Conservation (phyloP, 1,140 invertebrate species). For the Cotesia chilonis region DNA sequence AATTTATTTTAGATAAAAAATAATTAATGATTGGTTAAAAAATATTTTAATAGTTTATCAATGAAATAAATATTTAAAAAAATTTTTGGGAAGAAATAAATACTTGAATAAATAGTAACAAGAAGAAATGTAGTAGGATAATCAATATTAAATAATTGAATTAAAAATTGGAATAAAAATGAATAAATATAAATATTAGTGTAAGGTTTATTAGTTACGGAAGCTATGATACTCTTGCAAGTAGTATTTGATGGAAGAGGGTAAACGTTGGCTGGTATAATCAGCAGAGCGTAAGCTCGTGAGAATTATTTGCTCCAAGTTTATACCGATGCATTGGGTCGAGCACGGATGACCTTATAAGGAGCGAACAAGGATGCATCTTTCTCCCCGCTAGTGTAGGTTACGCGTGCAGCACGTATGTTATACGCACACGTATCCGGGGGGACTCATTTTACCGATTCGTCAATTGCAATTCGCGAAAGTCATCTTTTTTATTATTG, state of each 20-base stretch:
- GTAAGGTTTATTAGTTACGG: constrained; percentile 10
- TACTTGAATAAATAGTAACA: too few species aligned
- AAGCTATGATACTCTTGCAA: not conserved
- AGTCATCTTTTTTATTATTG: constrained; percentile 20
- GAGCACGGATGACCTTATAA: constrained; percentile 60
- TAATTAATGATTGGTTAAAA: too few species aligned
- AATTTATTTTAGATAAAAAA: too few species aligned
- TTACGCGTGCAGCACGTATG: constrained; percentile 53
- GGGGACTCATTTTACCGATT: constrained; percentile 43
- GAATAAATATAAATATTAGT: not conserved
- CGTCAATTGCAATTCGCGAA: constrained; percentile 34
- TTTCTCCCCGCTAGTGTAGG: constrained; percentile 52
- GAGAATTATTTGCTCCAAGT: constrained; percentile 53
- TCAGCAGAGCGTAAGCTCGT: constrained; percentile 56
- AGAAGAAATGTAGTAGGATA: not conserved
- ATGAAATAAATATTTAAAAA: too few species aligned
- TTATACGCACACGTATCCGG: constrained; percentile 49
- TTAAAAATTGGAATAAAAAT: not conserved
- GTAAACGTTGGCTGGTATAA: constrained; percentile 36
- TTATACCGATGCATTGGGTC: constrained; percentile 29
- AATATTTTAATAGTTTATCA: too few species aligned
- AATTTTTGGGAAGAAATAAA: too few species aligned
- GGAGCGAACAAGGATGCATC: constrained; percentile 62
- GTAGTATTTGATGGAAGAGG: constrained; percentile 26
- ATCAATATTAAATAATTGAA: not conserved